phyloP scores from a whole-genome alignment of 2,797 vertebrate genomes.

The Smutsia temminckii region DNA sequence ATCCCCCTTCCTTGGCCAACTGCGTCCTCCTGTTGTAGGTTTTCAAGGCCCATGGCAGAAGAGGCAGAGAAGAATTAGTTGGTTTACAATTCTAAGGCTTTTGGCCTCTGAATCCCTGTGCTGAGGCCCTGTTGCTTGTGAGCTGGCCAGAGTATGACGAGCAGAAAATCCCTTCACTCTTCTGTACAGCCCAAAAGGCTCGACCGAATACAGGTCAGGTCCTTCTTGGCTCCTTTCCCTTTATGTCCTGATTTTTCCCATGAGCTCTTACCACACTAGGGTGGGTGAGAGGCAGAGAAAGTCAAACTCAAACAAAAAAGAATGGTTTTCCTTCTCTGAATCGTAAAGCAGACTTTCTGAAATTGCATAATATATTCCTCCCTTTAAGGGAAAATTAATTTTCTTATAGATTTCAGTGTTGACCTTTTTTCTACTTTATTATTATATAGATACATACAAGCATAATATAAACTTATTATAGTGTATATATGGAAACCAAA shows the following conservation, averaged over 20 bases:
- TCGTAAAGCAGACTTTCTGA: slow-evolving; percentile 19
- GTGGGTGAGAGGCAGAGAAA: neutral
- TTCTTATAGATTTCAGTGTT: neutral
- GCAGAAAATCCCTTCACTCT: neutral
- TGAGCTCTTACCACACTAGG: neutral
- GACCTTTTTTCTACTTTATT: slow-evolving; percentile 8
- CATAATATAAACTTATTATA: neutral
- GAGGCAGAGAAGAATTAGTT: neutral
- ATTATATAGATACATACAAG: slow-evolving; percentile 14
- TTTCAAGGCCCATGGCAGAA: neutral
- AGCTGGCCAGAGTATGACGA: neutral
- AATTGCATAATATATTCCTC: neutral
- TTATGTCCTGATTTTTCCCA: neutral
- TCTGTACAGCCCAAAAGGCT: neutral
- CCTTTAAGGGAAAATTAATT: neutral
- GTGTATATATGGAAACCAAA: slow-evolving; percentile 17
- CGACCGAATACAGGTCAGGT: neutral
- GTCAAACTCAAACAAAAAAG: neutral
- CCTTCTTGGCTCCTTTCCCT: neutral
- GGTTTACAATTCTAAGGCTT: neutral
- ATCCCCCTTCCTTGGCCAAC: neutral
- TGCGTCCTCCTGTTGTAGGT: neutral
- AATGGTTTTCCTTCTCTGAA: neutral
- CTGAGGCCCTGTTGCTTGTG: neutral
- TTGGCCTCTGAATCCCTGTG: neutral